Conservation (phyloP, 2,888 invertebrate genomes). For the Oeneis ivallda region DNA sequence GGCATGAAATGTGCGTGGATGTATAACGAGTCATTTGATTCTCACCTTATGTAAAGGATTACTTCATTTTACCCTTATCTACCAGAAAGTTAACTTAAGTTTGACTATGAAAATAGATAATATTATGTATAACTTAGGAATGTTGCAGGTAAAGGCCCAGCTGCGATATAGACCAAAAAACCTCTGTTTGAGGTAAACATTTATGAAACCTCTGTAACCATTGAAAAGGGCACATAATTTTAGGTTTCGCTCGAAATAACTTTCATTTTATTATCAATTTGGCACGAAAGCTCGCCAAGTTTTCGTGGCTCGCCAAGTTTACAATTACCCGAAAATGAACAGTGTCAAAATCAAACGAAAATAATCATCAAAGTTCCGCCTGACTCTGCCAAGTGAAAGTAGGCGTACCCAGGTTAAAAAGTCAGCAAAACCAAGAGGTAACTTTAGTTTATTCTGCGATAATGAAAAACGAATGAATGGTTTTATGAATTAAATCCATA, state of each 20-base stretch:
- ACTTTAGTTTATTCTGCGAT: constrained; percentile 9
- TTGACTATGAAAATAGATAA: no score
- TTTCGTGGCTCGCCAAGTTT: constrained; percentile 7
- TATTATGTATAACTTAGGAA: no score
- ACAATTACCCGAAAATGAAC: constrained; percentile 17
- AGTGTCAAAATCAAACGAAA: constrained; percentile 20
- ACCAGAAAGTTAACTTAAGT: no score
- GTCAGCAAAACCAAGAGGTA: constrained; percentile 21
- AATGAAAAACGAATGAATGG: no score
- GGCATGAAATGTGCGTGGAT: no score
- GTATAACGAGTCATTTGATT: no score
- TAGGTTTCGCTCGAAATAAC: not conserved
- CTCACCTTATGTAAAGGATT: no score
- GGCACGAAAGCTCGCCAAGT: constrained; percentile 7
- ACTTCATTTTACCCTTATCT: no score
- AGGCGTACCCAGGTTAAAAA: not conserved
- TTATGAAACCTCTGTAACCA: not conserved
- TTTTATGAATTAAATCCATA: no score
- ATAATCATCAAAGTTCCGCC: constrained; percentile 10
- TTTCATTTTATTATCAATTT: constrained; percentile 15
- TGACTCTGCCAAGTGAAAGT: constrained; percentile 7
- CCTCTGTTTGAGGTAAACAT: no score
- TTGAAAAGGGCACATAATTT: not conserved
- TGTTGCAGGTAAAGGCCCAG: no score
- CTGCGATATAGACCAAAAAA: no score